A percentile compares a stretch with the other conserved stretches of the same genome.
phyloP scores from a whole-genome alignment of 2,888 invertebrate species.

The Drosophila dives region DNA sequence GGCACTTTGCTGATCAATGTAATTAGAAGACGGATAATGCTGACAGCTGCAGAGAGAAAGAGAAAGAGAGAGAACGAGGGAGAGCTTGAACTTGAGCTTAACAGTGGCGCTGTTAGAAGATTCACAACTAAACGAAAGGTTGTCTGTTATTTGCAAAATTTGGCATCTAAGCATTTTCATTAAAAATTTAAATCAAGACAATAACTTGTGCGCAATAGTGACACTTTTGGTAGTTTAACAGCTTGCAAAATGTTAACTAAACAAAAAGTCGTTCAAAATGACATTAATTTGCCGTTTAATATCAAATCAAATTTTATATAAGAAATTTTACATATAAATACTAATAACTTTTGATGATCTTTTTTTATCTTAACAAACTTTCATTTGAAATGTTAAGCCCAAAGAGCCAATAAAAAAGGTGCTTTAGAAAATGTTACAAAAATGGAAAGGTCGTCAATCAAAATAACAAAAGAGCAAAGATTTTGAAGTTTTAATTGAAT shows the following conservation, averaged over 20 bases:
- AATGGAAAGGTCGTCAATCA: slow-evolving; percentile 5
- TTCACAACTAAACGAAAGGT: slow-evolving; percentile 13
- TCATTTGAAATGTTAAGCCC: neutral
- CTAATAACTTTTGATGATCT: neutral
- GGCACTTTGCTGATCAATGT: slow-evolving; percentile 73
- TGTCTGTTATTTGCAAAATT: neutral
- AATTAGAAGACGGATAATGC: slow-evolving; percentile 58
- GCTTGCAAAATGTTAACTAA: slow-evolving; percentile 11
- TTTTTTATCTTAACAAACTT: neutral
- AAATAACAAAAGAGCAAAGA: slow-evolving; percentile 41
- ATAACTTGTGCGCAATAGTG: slow-evolving; percentile 1
- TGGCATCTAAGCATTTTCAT: neutral
- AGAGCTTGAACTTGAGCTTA: slow-evolving; percentile 4
- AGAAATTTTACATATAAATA: neutral
- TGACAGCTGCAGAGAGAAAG: slow-evolving; percentile 4
- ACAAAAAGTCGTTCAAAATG: neutral
- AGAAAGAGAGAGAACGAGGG: neutral
- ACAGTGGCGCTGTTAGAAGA: slow-evolving; percentile 12
- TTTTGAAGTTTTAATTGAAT: slow-evolving; percentile 56
- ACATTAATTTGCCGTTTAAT: neutral
- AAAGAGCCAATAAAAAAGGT: neutral
- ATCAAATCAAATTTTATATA: neutral
- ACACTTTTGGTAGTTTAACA: slow-evolving; percentile 10
- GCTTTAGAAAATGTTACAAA: slow-evolving; percentile 3
- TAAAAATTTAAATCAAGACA: neutral